A percentile compares a stretch with the other conserved stretches of the same genome.
These are phyloP conservation scores for Menidia menidia DNA, from an alignment of 2,797 vertebrate genomes.

Conservation along the genomic window DNA sequence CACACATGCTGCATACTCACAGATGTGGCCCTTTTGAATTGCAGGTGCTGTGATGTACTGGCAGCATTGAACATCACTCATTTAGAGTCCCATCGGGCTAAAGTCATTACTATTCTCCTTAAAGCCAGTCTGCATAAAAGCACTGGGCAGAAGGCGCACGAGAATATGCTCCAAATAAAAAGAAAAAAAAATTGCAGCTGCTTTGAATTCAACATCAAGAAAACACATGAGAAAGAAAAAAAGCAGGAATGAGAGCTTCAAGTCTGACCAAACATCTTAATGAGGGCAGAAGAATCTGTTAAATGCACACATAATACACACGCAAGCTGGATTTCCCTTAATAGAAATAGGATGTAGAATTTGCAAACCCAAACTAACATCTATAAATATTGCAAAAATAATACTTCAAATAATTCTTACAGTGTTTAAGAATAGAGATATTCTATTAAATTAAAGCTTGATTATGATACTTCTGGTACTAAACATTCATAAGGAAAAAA, in stretches of 20 bases:
- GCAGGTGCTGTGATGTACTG: slow-evolving; percentile 92
- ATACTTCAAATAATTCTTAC: slow-evolving; percentile 37
- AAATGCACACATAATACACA: slow-evolving; percentile 7
- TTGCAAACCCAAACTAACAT: slow-evolving; percentile 2
- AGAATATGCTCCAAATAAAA: slow-evolving; percentile 90
- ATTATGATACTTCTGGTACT: slow-evolving; percentile 50
- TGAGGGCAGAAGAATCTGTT: slow-evolving; percentile 74
- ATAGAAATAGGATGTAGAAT: slow-evolving; percentile 6
- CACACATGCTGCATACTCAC: slow-evolving; percentile 35
- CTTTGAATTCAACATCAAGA: slow-evolving; percentile 93
- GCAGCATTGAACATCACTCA: slow-evolving; percentile 94
- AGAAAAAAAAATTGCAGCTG: slow-evolving; percentile 87
- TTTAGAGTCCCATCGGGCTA: slow-evolving; percentile 90
- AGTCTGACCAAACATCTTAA: slow-evolving; percentile 85
- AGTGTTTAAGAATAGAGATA: slow-evolving; percentile 54
- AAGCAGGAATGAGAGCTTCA: slow-evolving; percentile 11
- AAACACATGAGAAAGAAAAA: slow-evolving; percentile 48
- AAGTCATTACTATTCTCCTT: slow-evolving; percentile 94
- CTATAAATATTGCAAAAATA: slow-evolving; percentile 4
- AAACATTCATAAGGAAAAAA: slow-evolving; percentile 39
- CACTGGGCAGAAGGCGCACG: slow-evolving; percentile 69
- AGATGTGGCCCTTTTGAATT: slow-evolving; percentile 88
- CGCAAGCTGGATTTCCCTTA: slow-evolving; percentile 15
- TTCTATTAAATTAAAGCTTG: slow-evolving; percentile 18
- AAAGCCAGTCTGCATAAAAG: slow-evolving; percentile 88